These are phyloP conservation scores for Microcaecilia unicolor DNA, from an alignment of 2,797 vertebrate genomes.

Conservation along the genomic window DNA sequence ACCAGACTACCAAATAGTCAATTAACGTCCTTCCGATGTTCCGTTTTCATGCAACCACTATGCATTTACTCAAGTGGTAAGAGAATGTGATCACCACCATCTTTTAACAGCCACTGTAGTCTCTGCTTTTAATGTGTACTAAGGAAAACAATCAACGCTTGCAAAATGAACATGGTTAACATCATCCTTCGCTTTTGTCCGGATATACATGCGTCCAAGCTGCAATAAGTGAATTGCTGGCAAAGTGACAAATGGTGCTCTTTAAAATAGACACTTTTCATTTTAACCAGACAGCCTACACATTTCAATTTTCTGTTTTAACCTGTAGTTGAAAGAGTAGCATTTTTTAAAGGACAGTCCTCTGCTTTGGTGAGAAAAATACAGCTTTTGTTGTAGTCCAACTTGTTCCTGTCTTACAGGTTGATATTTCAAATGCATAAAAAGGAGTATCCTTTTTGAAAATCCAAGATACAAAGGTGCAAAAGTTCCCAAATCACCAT, in stretches of 20 bases:
- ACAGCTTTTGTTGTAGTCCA: neutral
- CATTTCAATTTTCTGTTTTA: conserved; percentile 8
- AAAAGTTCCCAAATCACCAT: too few relatives aligned
- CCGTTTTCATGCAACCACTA: too few relatives aligned
- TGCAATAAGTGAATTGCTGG: neutral
- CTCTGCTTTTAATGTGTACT: neutral
- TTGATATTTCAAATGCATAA: neutral
- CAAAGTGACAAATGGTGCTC: neutral
- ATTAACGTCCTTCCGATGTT: too few relatives aligned
- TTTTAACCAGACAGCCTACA: conserved; percentile 1
- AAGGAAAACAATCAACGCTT: neutral
- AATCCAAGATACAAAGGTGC: too few relatives aligned
- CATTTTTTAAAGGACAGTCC: neutral
- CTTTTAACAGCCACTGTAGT: too few relatives aligned
- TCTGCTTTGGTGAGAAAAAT: neutral
- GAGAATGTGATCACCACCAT: too few relatives aligned
- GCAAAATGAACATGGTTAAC: conserved; percentile 1
- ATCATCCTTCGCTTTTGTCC: neutral
- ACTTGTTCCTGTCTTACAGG: neutral
- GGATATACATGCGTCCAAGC: neutral
- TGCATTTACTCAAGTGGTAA: too few relatives aligned
- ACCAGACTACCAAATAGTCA: too few relatives aligned
- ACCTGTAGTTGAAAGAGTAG: neutral
- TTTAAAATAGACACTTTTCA: neutral
- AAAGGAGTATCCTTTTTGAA: too few relatives aligned